A percentile compares a stretch with the other conserved stretches of the same genome.
phyloP scores from a whole-genome alignment of 2,888 invertebrate species.

The Papilio gigon region DNA sequence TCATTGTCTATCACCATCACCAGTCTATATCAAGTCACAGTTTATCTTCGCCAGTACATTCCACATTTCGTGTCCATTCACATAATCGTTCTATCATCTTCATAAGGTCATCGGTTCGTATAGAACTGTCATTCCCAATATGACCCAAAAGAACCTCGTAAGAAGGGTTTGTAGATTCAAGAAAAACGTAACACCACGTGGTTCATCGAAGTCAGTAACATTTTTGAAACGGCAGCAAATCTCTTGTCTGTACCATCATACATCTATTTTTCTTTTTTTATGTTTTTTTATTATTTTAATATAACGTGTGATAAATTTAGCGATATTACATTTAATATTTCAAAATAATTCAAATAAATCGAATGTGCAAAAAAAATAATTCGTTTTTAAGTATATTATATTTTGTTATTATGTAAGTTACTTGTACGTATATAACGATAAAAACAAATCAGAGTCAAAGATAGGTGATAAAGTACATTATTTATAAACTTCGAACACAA shows the following conservation, averaged over 20 bases:
- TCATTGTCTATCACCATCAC: too few species aligned
- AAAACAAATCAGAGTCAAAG: not conserved
- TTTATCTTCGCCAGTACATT: too few species aligned
- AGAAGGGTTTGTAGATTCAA: not conserved
- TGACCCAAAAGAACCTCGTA: not conserved
- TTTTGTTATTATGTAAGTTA: not conserved
- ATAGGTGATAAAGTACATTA: slow-evolving; percentile 6
- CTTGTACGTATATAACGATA: not conserved
- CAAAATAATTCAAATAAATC: not conserved
- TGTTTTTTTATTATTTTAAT: not conserved
- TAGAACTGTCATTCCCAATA: not conserved
- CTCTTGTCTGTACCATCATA: not conserved
- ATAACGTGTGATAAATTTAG: not conserved
- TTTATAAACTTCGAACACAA: not conserved
- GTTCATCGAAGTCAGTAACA: too few species aligned
- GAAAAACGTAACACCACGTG: not conserved
- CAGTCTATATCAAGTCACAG: too few species aligned
- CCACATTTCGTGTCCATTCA: not conserved
- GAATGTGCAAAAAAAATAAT: not conserved
- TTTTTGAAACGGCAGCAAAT: not conserved
- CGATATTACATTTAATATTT: not conserved
- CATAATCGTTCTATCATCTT: not conserved
- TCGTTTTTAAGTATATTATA: not conserved
- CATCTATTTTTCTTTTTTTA: not conserved
- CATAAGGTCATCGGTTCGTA: not conserved